A percentile compares a stretch with the other conserved stretches of the same genome.
phyloP scores from a whole-genome alignment of 1,140 invertebrate genomes.

The Pomacea maculata region DNA sequence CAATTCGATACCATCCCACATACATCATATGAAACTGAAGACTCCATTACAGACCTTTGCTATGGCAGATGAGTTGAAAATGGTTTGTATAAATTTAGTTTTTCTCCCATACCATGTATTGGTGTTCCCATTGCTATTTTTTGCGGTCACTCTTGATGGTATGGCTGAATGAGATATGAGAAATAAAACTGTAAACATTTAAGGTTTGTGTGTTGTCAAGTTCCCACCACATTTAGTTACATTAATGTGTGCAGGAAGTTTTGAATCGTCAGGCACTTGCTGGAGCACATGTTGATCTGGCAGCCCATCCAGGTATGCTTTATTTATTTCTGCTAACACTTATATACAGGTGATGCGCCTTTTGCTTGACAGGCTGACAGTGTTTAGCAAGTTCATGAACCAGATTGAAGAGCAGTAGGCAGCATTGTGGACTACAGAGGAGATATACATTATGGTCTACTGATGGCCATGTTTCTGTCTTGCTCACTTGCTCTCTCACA shows the following conservation, averaged over 20 bases:
- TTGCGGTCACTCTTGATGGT: too few species aligned
- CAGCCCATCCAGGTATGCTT: slow-evolving; percentile 70
- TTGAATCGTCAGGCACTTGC: slow-evolving; percentile 80
- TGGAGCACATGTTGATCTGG: slow-evolving; percentile 75
- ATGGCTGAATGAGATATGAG: neutral
- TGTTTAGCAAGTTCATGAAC: too few species aligned
- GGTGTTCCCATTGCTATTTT: too few species aligned
- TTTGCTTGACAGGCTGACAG: too few species aligned
- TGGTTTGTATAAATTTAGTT: slow-evolving; percentile 46
- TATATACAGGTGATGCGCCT: neutral
- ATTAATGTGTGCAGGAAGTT: slow-evolving; percentile 70
- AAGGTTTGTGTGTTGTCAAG: neutral
- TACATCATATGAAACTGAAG: slow-evolving; percentile 66
- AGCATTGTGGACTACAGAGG: too few species aligned
- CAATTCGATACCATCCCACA: slow-evolving; percentile 75
- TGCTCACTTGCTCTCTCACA: neutral
- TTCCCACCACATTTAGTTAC: neutral
- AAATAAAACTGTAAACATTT: neutral
- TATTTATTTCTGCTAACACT: slow-evolving; percentile 3
- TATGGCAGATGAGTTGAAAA: slow-evolving; percentile 78
- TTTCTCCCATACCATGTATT: neutral
- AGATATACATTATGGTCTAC: too few species aligned
- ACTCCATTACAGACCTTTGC: slow-evolving; percentile 72
- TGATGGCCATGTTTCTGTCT: neutral
- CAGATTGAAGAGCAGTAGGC: too few species aligned